Base-by-base conservation (phyloP, 2,888 invertebrate species). In the Rhagophthalmus giganteus region DNA sequence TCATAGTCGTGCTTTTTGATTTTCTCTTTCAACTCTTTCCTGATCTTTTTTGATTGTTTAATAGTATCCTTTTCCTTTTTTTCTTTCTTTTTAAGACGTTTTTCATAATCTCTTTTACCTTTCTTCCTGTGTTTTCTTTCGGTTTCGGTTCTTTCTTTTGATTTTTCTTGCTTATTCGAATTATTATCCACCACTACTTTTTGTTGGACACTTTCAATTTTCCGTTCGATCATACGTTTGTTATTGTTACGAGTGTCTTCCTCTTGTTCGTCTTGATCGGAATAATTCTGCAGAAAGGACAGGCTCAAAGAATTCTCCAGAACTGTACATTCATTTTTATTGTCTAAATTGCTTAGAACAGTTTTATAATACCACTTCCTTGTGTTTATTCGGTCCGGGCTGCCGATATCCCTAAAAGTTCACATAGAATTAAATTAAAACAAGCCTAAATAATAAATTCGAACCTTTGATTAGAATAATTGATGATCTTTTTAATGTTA, bases 211-310 rank as follows among this genome's bases (percentile, higher is more conserved):
- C 10, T 9, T 20, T 6, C 24, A n/a, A 2, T 34, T 38, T 46
- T 31, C 35, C 15, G 42, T 12, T 39, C 27, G 10, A 33, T 41
- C 20, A 13, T 14, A 24, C 12, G 8, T 25, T 12, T 41, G 3
- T 33, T 12, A 28, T 7, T 26, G 20, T 24, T n/a, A n/a, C n/a
- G n/a, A n/a, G n/a, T n/a, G 31, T 58, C 54, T 32, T 66, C 62
- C 30, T 63, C 62, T 35, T 66, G 64, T 27, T 70, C 65, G 16
- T 72, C 70, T 40, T 67, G 70, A 31, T 71, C 72, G 0, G 69
- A 68, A 53, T 74, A 74, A 38, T 40, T 68, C 58, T 72, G 72
- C 33, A 73, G 65, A 44, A 74, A 69, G 1, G 71, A 69, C 20
- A 74, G 58, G 8, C 73, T 71, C 4, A 72, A 61, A 1, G 73